These are phyloP conservation scores for Leptinotarsa tumamoca DNA, from an alignment of 2,888 invertebrate species.

Conservation along the genomic window DNA sequence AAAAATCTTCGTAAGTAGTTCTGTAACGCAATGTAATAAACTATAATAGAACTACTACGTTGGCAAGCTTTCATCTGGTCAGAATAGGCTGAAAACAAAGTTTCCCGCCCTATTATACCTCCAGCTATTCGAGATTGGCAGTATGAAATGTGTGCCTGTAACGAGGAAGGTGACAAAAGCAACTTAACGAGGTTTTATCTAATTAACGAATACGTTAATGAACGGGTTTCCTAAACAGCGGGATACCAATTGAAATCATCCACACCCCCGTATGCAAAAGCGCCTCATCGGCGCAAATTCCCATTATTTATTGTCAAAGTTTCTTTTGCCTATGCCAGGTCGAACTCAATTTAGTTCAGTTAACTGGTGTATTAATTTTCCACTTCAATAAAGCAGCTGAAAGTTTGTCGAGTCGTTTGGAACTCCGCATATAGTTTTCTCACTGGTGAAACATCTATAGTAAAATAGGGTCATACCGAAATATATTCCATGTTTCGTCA, in stretches of 20 bases:
- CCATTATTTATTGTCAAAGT: slow-evolving; percentile 40
- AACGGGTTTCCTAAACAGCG: not conserved
- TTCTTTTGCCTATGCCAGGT: slow-evolving; percentile 30
- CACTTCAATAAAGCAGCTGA: slow-evolving; percentile 29
- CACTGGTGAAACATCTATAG: not conserved
- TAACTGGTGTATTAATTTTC: slow-evolving; percentile 40
- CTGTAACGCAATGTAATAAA: too few species aligned
- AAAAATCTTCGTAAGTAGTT: too few species aligned
- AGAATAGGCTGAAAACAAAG: too few species aligned
- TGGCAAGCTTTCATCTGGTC: too few species aligned
- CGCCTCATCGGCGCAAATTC: slow-evolving; percentile 17
- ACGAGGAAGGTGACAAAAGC: not conserved
- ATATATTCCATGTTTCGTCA: not conserved
- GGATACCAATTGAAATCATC: not conserved
- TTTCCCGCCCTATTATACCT: too few species aligned
- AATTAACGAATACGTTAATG: not conserved
- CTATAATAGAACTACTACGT: too few species aligned
- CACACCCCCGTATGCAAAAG: not conserved
- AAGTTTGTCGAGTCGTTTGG: slow-evolving; percentile 30
- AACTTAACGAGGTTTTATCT: not conserved
- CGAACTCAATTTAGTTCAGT: slow-evolving; percentile 39
- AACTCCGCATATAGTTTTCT: slow-evolving; percentile 23
- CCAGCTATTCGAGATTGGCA: too few species aligned
- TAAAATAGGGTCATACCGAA: not conserved
- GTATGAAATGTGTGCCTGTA: too few species aligned